A percentile compares a stretch with the other conserved stretches of the same genome.
phyloP scores from a whole-genome alignment of 2,113 vertebrate species.

The Clarias magur region DNA sequence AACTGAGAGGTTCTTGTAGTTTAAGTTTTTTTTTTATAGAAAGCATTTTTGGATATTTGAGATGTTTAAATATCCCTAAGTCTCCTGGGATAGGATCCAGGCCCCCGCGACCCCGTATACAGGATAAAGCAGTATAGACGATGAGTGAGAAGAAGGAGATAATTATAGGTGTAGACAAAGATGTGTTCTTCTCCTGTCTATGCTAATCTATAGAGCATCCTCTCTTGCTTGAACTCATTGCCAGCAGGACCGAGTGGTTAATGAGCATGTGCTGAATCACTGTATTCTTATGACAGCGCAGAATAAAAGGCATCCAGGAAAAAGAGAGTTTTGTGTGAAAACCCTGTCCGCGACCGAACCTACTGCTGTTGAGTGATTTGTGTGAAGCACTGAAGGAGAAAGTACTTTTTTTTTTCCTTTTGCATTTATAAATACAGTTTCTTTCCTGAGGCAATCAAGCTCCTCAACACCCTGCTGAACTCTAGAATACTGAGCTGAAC shows the following conservation, averaged over 20 bases:
- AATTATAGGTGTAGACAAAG: neutral
- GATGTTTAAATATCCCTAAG: too few relatives aligned
- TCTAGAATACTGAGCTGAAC: neutral
- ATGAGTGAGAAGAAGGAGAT: too few relatives aligned
- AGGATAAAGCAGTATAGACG: too few relatives aligned
- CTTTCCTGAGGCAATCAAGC: constrained; percentile 23
- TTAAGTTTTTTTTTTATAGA: too few relatives aligned
- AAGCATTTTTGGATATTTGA: too few relatives aligned
- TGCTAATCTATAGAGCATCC: neutral
- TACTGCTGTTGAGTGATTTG: constrained; percentile 13
- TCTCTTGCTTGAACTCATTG: constrained; percentile 38
- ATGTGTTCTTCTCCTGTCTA: neutral
- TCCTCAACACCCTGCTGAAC: constrained; percentile 8
- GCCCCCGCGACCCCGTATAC: too few relatives aligned
- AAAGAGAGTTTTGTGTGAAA: constrained; percentile 39
- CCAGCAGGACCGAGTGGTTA: constrained; percentile 29
- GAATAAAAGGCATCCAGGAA: constrained; percentile 29
- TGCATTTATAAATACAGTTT: constrained; percentile 27
- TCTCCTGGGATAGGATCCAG: too few relatives aligned
- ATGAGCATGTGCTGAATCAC: constrained; percentile 34
- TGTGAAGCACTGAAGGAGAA: neutral
- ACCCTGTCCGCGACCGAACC: neutral
- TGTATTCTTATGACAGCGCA: constrained; percentile 23
- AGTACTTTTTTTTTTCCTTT: constrained; percentile 5
- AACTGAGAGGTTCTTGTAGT: neutral